These are phyloP conservation scores for Eremobia ochroleuca DNA, from an alignment of 2,888 invertebrate species.

Conservation along the genomic window DNA sequence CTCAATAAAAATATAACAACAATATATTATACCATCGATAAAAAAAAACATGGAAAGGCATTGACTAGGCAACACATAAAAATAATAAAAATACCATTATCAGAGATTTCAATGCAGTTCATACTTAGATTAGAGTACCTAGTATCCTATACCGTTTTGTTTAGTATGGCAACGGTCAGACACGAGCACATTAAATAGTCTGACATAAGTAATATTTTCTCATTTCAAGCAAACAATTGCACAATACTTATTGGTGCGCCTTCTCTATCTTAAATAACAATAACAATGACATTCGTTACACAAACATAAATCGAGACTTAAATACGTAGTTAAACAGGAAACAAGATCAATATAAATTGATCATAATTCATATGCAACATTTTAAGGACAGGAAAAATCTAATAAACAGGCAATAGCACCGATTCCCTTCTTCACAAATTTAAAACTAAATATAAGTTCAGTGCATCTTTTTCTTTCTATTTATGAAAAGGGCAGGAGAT, in stretches of 20 bases:
- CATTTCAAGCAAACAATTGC: not conserved
- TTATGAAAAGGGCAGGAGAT: too few relatives aligned
- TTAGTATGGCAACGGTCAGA: conserved; percentile 1
- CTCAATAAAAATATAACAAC: conserved; percentile 23
- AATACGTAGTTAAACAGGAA: not conserved
- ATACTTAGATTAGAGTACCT: conserved; percentile 13
- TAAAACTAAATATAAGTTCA: too few relatives aligned
- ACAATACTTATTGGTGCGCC: not conserved
- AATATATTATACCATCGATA: not conserved
- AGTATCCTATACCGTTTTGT: too few relatives aligned
- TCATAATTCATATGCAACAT: not conserved
- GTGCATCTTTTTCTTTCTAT: too few relatives aligned
- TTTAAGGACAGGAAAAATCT: conserved; percentile 7
- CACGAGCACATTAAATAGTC: not conserved
- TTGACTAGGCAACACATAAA: conserved; percentile 48
- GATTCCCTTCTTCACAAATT: too few relatives aligned
- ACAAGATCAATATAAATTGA: not conserved
- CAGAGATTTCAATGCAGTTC: conserved; percentile 43
- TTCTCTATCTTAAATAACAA: not conserved
- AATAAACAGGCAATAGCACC: conserved; percentile 2
- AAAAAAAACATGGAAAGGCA: conserved; percentile 17
- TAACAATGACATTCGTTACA: not conserved
- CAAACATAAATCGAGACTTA: not conserved
- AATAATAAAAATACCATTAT: conserved; percentile 21
- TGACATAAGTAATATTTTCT: not conserved